Conservation (phyloP, 2,888 invertebrate species). For the Drosophila villosipedis region DNA sequence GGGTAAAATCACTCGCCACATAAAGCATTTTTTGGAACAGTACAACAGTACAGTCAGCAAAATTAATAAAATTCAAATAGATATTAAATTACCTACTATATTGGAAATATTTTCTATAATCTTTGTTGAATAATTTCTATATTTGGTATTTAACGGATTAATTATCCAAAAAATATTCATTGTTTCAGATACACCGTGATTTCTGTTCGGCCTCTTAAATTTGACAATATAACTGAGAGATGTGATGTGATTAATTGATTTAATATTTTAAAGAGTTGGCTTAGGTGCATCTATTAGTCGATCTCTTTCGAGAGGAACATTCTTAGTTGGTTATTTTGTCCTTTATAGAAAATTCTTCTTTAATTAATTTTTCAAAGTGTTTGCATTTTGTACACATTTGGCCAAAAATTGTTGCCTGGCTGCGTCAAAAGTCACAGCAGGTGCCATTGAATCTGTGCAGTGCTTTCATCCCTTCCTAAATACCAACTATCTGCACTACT, state of each 20-base stretch:
- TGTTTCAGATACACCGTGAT: too few relatives aligned
- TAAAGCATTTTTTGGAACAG: not conserved
- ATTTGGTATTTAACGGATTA: not conserved
- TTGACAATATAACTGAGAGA: not conserved
- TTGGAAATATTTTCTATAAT: not conserved
- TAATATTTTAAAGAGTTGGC: not conserved
- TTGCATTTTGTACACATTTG: not conserved
- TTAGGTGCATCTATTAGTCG: not conserved
- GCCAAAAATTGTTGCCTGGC: slow-evolving; percentile 1
- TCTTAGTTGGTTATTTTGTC: not conserved
- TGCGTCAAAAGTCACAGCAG: slow-evolving; percentile 28
- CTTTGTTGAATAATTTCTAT: not conserved
- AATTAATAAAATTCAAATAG: not conserved
- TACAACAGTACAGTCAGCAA: not conserved
- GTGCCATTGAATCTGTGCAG: slow-evolving; percentile 45
- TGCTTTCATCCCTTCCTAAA: slow-evolving; percentile 32
- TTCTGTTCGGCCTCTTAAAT: not conserved
- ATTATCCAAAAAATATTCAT: not conserved
- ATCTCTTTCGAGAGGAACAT: not conserved
- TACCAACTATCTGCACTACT: slow-evolving; percentile 39
- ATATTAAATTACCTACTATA: not conserved
- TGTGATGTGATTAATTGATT: not conserved
- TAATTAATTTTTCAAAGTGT: not conserved
- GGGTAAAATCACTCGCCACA: not conserved
- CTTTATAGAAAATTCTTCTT: not conserved